phyloP scores from a whole-genome alignment of 2,797 vertebrate species.

The Poecilia wingei region DNA sequence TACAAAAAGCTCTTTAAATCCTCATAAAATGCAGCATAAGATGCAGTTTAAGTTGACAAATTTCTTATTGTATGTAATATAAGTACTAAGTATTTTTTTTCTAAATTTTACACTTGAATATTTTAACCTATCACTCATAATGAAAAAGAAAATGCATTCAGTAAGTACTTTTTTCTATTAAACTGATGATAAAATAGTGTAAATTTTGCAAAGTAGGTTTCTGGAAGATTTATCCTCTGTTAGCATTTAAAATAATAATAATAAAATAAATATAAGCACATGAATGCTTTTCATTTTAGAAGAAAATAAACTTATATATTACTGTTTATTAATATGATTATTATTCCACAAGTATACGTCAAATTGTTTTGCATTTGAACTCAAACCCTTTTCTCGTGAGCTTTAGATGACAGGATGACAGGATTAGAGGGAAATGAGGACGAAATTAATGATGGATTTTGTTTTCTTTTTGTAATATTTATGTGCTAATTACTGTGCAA shows the following conservation, averaged over 20 bases:
- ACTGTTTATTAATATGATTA: neutral
- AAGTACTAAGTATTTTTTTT: neutral
- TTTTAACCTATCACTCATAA: neutral
- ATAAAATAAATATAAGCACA: neutral
- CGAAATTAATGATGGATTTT: neutral
- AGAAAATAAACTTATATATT: neutral
- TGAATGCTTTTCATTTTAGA: neutral
- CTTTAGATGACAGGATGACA: neutral
- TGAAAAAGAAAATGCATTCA: neutral
- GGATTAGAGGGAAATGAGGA: neutral
- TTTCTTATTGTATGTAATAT: neutral
- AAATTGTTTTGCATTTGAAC: neutral
- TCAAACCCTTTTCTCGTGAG: neutral
- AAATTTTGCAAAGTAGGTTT: neutral
- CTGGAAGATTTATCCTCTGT: neutral
- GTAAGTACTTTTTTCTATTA: neutral
- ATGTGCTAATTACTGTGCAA: neutral
- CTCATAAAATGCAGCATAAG: neutral
- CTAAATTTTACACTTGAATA: neutral
- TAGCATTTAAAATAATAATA: neutral
- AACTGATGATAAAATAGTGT: neutral
- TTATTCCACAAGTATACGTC: neutral
- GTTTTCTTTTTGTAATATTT: neutral
- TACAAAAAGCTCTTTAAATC: too few species aligned
- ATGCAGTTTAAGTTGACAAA: neutral